Conservation (phyloP, 2,888 invertebrate genomes). For the Phortica okadai region DNA sequence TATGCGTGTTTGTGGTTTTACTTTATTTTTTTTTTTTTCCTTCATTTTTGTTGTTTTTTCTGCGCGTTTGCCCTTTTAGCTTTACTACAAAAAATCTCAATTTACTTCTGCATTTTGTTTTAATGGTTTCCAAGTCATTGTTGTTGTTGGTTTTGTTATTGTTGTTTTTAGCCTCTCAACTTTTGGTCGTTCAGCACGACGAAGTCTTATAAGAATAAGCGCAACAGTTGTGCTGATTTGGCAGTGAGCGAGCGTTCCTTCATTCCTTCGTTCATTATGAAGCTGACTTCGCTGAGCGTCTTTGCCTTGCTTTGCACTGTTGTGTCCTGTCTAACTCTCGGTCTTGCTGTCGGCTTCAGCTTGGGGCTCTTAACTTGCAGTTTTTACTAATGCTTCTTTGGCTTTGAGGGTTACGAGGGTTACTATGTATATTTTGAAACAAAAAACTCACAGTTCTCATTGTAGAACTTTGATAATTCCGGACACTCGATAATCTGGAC, state of each 20-base stretch:
- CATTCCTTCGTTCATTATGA: not conserved
- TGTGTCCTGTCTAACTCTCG: too few relatives aligned
- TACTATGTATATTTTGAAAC: too few relatives aligned
- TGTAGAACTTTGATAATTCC: too few relatives aligned
- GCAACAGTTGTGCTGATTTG: constrained; percentile 62
- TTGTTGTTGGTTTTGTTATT: not conserved
- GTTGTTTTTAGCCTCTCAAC: not conserved
- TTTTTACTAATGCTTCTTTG: too few relatives aligned
- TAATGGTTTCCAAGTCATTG: constrained; percentile 41
- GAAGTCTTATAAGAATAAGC: constrained; percentile 64
- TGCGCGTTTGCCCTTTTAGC: not conserved
- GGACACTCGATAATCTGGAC: too few relatives aligned
- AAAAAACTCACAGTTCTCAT: too few relatives aligned
- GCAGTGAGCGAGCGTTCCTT: constrained; percentile 1
- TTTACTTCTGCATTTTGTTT: constrained; percentile 58
- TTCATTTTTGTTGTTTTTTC: not conserved
- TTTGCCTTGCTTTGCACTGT: too few relatives aligned
- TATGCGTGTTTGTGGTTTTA: constrained; percentile 51
- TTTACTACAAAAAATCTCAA: constrained; percentile 60
- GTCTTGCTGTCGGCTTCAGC: not conserved
- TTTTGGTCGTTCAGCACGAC: constrained; percentile 39
- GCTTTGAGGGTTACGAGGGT: too few relatives aligned
- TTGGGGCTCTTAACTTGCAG: not conserved
- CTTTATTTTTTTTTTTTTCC: constrained; percentile 52
- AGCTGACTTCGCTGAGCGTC: not conserved